phyloP scores from a whole-genome alignment of 2,797 vertebrate genomes.

The Tenualosa ilisha region DNA sequence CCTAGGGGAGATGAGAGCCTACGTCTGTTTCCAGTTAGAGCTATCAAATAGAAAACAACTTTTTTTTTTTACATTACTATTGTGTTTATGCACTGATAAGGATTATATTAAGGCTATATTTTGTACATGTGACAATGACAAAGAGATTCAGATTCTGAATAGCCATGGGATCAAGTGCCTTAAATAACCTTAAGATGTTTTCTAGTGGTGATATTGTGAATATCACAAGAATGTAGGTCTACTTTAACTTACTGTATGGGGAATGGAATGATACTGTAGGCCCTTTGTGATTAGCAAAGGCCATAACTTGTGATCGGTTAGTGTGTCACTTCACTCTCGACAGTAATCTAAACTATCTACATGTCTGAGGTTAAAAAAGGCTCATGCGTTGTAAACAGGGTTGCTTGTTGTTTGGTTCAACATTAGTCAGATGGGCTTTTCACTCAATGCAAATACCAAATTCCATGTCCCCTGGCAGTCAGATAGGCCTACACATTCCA shows the following conservation, averaged over 20 bases:
- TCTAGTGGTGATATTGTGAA: not conserved
- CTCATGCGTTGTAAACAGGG: conserved; percentile 17
- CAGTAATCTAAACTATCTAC: conserved; percentile 38
- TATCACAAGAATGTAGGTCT: conserved; percentile 1
- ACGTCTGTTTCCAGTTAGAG: too few relatives aligned
- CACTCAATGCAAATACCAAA: conserved; percentile 70
- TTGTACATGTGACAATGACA: too few relatives aligned
- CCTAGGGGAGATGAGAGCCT: too few relatives aligned
- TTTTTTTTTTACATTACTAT: too few relatives aligned
- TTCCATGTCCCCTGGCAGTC: conserved; percentile 69
- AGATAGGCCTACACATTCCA: conserved; percentile 67
- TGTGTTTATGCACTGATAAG: too few relatives aligned
- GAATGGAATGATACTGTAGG: not conserved
- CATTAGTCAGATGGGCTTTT: conserved; percentile 66
- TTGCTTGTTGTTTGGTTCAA: conserved; percentile 46
- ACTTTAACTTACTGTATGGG: not conserved
- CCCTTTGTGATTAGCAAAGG: not conserved
- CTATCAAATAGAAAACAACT: too few relatives aligned
- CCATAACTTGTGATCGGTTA: not conserved
- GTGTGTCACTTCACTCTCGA: conserved; percentile 20
- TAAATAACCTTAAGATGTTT: too few relatives aligned
- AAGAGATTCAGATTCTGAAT: too few relatives aligned
- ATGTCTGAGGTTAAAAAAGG: conserved; percentile 42
- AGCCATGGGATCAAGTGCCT: too few relatives aligned
- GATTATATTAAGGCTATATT: too few relatives aligned